Evolutionary conservation across 2,113 vertebrate species (phyloP), one percentile per base, ranked within the genome.

Genomic region (Triplophysa rosa): DNA sequence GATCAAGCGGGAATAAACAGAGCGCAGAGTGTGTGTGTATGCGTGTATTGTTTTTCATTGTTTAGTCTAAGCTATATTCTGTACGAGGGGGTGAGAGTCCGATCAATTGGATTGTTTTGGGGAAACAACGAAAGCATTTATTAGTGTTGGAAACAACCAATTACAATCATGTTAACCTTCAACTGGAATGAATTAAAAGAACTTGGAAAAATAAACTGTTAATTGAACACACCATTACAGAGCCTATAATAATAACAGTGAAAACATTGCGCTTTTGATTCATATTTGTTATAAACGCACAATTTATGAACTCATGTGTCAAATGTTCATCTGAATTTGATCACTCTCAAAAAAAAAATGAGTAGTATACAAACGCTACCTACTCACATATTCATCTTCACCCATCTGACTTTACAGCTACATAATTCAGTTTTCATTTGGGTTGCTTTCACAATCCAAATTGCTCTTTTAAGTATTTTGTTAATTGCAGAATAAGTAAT

Each of bases 141-240:
- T 84, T 91, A 91, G 89, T 88, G 92, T 93, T 93, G 91, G 91
- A 90, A 91, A 91, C 91, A 92, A 92, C 82, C 88, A 84, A 81
- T 92, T 90, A 90, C 92, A 93, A 92, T 93, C 91, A 92, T 93
- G 92, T 93, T 94, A 93, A 94, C 92, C 90, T 92, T 92, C 79
- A 89, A 92, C 90, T 93, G 92, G 92, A 94, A 93, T 93, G 91
- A 92, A 88, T 91, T 92, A 90, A 90, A 91, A 89, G 87, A 93
- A 91, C 92, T 92, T 93, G 91, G 92, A 92, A 82, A 86, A 91
- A 91, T 86, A 88, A 91, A 90, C 85, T 93, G 90, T 93, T 91
- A 91, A 92, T 84, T 85, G 86, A 90, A 90, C 86, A 90, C 91
- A 91, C 86, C 84, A 87, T 90, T 91, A 91, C 89, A 91, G 89